Evolutionary conservation across 2,888 invertebrate species (phyloP).

Genomic region (Tanypteryx hageni): DNA sequence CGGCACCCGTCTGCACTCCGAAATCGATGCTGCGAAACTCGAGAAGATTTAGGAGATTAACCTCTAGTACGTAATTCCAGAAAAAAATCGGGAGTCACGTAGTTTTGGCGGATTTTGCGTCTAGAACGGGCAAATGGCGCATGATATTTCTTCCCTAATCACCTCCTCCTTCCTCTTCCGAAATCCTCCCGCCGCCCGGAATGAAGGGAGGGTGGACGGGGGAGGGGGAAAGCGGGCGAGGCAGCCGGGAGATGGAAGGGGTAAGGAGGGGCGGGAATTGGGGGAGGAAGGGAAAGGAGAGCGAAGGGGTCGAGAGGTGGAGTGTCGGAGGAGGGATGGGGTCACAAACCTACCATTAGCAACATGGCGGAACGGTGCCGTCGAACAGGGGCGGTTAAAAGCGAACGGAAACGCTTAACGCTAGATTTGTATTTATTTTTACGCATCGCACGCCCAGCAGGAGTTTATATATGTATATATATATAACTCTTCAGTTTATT

Average conservation of each 20-base stretch:
- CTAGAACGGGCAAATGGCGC: background rate
- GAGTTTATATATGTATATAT: too few relatives aligned
- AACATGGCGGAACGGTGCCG: background rate
- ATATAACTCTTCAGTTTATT: too few relatives aligned
- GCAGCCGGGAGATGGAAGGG: too few relatives aligned
- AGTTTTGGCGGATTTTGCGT: background rate
- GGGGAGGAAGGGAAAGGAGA: too few relatives aligned
- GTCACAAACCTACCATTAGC: background rate
- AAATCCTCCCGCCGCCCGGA: background rate
- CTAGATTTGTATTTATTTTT: background rate
- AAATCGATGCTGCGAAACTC: slow-evolving; percentile 12
- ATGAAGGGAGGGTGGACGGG: too few relatives aligned
- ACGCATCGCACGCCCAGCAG: background rate
- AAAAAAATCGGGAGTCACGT: background rate
- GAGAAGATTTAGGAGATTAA: slow-evolving; percentile 2
- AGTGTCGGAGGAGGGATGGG: background rate
- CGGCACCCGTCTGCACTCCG: background rate
- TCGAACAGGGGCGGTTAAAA: background rate
- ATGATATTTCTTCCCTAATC: slow-evolving; percentile 18
- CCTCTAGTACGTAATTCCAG: background rate
- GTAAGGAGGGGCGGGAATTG: too few relatives aligned
- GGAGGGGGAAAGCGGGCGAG: too few relatives aligned
- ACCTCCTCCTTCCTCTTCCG: background rate
- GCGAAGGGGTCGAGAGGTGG: background rate
- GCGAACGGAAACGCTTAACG: background rate